Base-by-base conservation (phyloP, 2,888 invertebrate species). In the Callyntrura guangdongensis region DNA sequence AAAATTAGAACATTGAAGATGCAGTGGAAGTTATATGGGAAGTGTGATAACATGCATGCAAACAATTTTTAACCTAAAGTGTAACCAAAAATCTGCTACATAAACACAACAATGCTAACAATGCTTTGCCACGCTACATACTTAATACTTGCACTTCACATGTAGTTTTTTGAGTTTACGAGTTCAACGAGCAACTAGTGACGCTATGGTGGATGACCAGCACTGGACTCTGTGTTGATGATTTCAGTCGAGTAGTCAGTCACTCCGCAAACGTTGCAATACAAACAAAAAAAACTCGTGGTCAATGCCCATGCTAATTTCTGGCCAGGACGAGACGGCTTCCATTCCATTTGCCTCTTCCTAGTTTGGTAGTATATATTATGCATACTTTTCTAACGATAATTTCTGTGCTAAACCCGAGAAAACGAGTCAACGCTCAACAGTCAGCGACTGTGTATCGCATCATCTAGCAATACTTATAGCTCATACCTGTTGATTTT, bases 281-380 rank as follows among this genome's bases (percentile, higher is more conserved):
- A 77, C 12, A 67, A 2, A 49, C 56, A 85, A 86, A 59, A 61
- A 69, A 72, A 69, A 27, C 20, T n/a, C 0, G 8, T 72, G 74
- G 74, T 72, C 86, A 74, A 74, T 86, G 74, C 14, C 47, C 74
- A 86, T 86, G 59, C 59, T 72, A 72, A 69, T 85, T 72, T 86
- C 17, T 20, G 8, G 27, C 20, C 22, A 12, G n/a, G 53, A 14
- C 69, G 27, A 86, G 45, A 86, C 72, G 17, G 36, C 14, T 64
- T 64, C 61, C 36, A 36, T 59, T 53, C 6, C 59, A 22, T 1
- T 53, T 27, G 8, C 20, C 47, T 12, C 45, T 45, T 22, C 27
- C 27, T 56, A 8, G 27, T 25, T 79, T 8, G 17, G 0, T 20
- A 36, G 22, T 61, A 2, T 61, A 2, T 36, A 14, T n/a, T 59